Conservation (phyloP, 2,797 vertebrate genomes). For the Lepilemur septentrionalis region DNA sequence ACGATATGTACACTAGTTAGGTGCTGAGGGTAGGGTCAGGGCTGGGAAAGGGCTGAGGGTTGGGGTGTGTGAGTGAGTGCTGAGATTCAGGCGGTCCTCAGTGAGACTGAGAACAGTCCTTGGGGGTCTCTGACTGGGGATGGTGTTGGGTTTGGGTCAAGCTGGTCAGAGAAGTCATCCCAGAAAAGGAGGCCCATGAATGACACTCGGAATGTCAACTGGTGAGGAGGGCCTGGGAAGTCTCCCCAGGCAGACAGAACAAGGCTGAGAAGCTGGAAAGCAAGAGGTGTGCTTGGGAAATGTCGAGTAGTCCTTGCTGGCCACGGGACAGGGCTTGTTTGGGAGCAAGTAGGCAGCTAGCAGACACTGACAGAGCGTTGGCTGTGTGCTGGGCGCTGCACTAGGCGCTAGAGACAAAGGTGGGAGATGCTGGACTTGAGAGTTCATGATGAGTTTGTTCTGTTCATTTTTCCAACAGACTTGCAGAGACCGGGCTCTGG, state of each 20-base stretch:
- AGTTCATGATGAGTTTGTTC: background rate
- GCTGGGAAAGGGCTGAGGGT: background rate
- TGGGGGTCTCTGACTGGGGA: background rate
- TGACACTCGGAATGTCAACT: background rate
- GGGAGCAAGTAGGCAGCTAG: background rate
- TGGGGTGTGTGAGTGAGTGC: background rate
- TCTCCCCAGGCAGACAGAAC: background rate
- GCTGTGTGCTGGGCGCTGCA: background rate
- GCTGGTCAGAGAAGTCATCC: background rate
- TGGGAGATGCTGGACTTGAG: background rate
- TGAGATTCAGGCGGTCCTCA: background rate
- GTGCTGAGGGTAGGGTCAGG: background rate
- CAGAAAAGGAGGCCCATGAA: background rate
- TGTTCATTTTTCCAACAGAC: background rate
- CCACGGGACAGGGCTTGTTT: background rate
- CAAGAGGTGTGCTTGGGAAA: background rate
- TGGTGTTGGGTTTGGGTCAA: background rate
- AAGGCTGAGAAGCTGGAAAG: background rate
- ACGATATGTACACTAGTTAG: background rate
- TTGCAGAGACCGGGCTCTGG: background rate
- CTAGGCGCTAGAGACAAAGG: background rate
- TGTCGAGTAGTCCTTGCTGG: fast-evolving
- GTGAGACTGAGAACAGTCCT: background rate
- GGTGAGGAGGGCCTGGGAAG: background rate
- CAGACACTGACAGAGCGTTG: background rate